phyloP scores from a whole-genome alignment of 2,113 vertebrate genomes.

The Scatophagus argus region DNA sequence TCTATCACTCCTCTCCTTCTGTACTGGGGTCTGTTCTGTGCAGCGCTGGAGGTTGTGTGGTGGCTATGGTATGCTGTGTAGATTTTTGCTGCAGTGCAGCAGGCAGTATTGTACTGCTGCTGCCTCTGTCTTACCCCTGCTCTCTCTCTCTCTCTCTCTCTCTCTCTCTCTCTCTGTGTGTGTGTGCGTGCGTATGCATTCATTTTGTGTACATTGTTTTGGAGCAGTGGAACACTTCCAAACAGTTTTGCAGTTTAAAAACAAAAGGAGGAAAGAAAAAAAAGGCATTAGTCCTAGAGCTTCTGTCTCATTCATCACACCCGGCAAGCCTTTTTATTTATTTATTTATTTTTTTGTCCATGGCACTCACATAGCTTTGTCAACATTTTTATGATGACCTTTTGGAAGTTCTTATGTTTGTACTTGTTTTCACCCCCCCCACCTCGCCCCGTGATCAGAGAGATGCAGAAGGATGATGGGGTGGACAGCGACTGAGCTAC shows the following conservation, averaged over 20 bases:
- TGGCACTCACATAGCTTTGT: constrained; percentile 67
- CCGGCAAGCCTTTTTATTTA: constrained; percentile 64
- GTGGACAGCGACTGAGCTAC: constrained; percentile 65
- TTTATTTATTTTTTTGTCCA: constrained; percentile 67
- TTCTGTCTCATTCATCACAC: constrained; percentile 71
- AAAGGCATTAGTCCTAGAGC: constrained; percentile 65
- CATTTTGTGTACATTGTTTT: constrained; percentile 76
- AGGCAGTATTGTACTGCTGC: constrained; percentile 89
- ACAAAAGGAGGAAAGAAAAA: constrained; percentile 15
- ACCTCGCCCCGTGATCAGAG: too few relatives aligned
- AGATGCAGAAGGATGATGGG: constrained; percentile 18
- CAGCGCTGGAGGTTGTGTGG: constrained; percentile 82
- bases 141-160: constrained; percentile 65
- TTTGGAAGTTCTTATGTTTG: constrained; percentile 63
- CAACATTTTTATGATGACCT: constrained; percentile 73
- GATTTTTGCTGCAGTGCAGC: constrained; percentile 96
- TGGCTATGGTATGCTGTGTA: constrained; percentile 82
- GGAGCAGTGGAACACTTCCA: constrained; percentile 82
- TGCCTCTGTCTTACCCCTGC: constrained; percentile 65
- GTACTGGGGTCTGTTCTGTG: constrained; percentile 69
- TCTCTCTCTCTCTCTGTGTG: not conserved
- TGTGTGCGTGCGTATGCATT: too few relatives aligned
- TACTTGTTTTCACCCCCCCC: constrained; percentile 54
- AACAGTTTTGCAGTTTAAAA: constrained; percentile 71
- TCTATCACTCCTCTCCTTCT: constrained; percentile 33